These are phyloP conservation scores for Cyprinodon tularosa DNA, from an alignment of 2,113 vertebrate genomes.

Conservation along the genomic window DNA sequence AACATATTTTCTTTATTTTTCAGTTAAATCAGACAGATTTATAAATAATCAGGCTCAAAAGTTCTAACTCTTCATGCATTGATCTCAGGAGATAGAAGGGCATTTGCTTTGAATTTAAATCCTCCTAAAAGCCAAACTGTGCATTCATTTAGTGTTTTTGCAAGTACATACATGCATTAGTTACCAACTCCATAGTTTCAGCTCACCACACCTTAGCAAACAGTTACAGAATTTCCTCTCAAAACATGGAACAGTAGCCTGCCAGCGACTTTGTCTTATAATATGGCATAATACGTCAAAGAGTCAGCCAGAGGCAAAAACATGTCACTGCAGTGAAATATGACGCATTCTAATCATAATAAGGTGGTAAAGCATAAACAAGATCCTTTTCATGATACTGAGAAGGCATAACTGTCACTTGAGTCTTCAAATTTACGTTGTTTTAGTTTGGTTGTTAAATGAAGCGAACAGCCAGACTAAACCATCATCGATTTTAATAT, in stretches of 20 bases:
- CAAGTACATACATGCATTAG: constrained; percentile 41
- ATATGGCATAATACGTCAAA: constrained; percentile 19
- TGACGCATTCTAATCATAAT: constrained; percentile 9
- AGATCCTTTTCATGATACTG: background rate
- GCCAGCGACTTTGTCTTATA: constrained; percentile 34
- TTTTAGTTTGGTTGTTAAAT: background rate
- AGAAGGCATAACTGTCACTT: constrained; percentile 5
- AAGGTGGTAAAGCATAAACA: constrained; percentile 19
- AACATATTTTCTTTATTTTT: no score
- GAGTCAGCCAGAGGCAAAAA: constrained; percentile 29
- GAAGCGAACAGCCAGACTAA: background rate
- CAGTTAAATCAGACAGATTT: background rate
- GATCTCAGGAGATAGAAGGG: background rate
- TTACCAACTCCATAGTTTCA: constrained; percentile 33
- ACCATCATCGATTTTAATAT: background rate
- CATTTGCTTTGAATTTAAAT: constrained; percentile 3
- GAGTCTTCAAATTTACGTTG: background rate
- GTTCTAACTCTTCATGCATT: background rate
- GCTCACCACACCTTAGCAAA: constrained; percentile 51
- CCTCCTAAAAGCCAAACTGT: constrained; percentile 18
- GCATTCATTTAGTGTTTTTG: constrained; percentile 16
- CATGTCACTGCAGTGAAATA: constrained; percentile 16
- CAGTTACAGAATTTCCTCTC: constrained; percentile 21
- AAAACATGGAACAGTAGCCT: constrained; percentile 16
- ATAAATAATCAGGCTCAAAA: background rate